Percentiles rank a stretch among this genome's conserved stretches.
phyloP scores from a whole-genome alignment of 2,888 invertebrate species.

The Ischnura elegans region DNA sequence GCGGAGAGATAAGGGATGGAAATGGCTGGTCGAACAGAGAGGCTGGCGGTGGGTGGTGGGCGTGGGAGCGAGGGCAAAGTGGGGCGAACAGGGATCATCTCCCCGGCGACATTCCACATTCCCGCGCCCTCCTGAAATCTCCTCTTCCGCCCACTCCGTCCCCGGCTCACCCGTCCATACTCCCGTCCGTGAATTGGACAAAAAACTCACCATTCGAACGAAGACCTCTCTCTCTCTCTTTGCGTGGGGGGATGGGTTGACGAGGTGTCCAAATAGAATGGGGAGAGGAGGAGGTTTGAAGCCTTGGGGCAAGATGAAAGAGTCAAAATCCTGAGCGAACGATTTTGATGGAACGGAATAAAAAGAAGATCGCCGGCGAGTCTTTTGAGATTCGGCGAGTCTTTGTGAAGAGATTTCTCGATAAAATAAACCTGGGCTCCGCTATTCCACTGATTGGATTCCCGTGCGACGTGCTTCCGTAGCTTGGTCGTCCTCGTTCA shows the following conservation, averaged over 20 bases:
- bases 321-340: too few relatives aligned
- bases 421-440: too few relatives aligned
- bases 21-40: neutral
- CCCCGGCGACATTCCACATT: neutral
- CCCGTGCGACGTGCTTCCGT: too few relatives aligned
- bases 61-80: neutral
- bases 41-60: neutral
- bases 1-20: neutral
- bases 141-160: neutral
- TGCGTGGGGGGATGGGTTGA: neutral
- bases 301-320: neutral
- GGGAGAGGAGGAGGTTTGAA: neutral
- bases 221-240: neutral
- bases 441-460: too few relatives aligned
- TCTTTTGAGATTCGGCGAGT: too few relatives aligned
- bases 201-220: neutral
- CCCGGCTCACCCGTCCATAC: neutral
- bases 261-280: neutral
- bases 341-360: too few relatives aligned
- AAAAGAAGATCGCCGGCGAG: too few relatives aligned
- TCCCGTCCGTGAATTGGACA: neutral
- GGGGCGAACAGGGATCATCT: neutral
- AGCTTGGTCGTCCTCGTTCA: too few relatives aligned
- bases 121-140: neutral
- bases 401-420: too few relatives aligned